Evolutionary conservation across 2,113 vertebrate genomes (phyloP).

Genomic region (Nothobranchius kuhntae): DNA sequence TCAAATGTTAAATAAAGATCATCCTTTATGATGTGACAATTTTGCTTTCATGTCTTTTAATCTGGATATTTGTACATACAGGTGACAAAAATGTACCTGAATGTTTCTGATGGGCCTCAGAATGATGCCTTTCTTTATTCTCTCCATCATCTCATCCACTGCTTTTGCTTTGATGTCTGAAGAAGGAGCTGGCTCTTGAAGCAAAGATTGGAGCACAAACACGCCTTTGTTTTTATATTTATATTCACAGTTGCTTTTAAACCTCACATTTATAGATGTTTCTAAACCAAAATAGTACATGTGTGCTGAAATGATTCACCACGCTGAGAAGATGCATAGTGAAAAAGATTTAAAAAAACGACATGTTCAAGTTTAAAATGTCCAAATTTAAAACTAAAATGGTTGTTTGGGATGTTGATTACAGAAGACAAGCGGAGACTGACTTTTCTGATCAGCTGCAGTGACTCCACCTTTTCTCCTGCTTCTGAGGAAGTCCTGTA

Average conservation of each 20-base stretch:
- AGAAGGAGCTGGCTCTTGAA: slow-evolving; percentile 31
- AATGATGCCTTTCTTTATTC: slow-evolving; percentile 82
- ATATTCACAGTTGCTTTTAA: too few relatives aligned
- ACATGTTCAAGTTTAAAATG: too few relatives aligned
- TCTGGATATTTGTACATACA: neutral
- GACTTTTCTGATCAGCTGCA: slow-evolving; percentile 43
- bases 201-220: neutral
- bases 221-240: too few relatives aligned
- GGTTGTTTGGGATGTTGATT: too few relatives aligned
- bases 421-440: slow-evolving; percentile 17
- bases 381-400: too few relatives aligned
- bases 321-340: too few relatives aligned
- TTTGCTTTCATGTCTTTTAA: neutral
- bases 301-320: too few relatives aligned
- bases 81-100: slow-evolving; percentile 58
- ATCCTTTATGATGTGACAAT: neutral
- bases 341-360: too few relatives aligned
- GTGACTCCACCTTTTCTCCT: slow-evolving; percentile 50
- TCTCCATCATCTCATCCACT: slow-evolving; percentile 86
- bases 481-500: slow-evolving; percentile 66
- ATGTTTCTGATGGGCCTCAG: slow-evolving; percentile 65
- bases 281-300: too few relatives aligned
- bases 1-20: slow-evolving; percentile 3
- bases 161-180: slow-evolving; percentile 72
- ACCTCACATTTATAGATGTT: too few relatives aligned